Percentiles rank a stretch among this genome's conserved stretches.
Evolutionary conservation across 2,113 vertebrate genomes (phyloP).

Genomic region (Vanacampus margaritifer): DNA sequence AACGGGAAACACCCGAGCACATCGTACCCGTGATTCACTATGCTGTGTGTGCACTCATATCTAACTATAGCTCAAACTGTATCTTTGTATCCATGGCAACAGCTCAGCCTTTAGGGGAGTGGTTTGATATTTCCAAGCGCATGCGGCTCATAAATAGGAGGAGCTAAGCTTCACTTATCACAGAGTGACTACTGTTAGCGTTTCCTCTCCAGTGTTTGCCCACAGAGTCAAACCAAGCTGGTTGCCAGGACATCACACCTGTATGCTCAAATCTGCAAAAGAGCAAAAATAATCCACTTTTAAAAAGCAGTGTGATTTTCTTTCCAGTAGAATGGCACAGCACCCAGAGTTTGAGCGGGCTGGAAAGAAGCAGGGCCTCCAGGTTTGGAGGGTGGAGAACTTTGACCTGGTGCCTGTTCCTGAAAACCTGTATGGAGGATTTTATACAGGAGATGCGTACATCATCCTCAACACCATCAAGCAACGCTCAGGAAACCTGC

Average conservation of each 20-base stretch:
- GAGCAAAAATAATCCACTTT: neutral
- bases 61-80: constrained; percentile 46
- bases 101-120: constrained; percentile 16
- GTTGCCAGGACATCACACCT: neutral
- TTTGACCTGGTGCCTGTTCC: constrained; percentile 93
- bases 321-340: constrained; percentile 79
- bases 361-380: constrained; percentile 85
- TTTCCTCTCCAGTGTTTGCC: neutral
- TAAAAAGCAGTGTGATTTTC: constrained; percentile 10
- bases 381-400: constrained; percentile 96
- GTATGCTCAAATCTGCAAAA: neutral
- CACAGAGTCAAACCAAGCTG: neutral
- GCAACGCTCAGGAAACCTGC: constrained; percentile 84
- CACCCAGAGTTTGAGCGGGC: constrained; percentile 89
- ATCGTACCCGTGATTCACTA: constrained; percentile 47
- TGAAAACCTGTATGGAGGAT: constrained; percentile 85
- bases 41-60: constrained; percentile 32
- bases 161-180: neutral
- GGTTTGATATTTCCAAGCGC: constrained; percentile 13
- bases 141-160: neutral
- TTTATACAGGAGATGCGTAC: constrained; percentile 93
- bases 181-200: neutral
- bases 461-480: constrained; percentile 91
- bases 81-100: constrained; percentile 48
- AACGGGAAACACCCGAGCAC: constrained; percentile 33